Base-by-base conservation (phyloP, 2,888 invertebrate genomes). In the Drosophila bunnanda region DNA sequence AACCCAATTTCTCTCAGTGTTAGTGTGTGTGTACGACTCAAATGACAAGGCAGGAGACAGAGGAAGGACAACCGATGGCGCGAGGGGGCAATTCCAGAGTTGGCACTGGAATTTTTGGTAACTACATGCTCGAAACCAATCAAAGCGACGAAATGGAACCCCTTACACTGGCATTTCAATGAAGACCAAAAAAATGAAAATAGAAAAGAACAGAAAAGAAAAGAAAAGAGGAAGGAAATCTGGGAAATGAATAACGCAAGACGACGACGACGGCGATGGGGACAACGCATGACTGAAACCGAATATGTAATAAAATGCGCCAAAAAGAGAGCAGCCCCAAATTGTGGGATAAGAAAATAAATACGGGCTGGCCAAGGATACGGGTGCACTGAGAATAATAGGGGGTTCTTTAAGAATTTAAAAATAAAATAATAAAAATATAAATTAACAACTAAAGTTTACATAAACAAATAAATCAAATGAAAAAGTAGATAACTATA, bases 181-280 rank as follows among this genome's bases (percentile, higher is more conserved):
- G 77, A 77, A 57, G 66, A 59, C 61, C 64, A 8, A 50, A 50
- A 41, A 56, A 46, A 30, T 30, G 28, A 10, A n/a, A 22, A 46
- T 25, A 32, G 15, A 34, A 30, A 32, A 13, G 2, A 12, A 10
- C 10, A 13, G 13, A 34, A 28, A 28, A 12, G 25, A 44, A 20
- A 43, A 55, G 17, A 55, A 22, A 30, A 25, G 39, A n/a, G n/a
- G 9, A 41, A 13, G 32, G 17, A 60, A 22, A 46, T 70, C 75
- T 77, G 79, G 79, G 75, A 83, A 83, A 83, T 84, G 84, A 79
- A 87, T 79, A 84, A 79, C 86, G 81, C 78, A 86, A 78, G 44
- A 77, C 77, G 69, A 73, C 70, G 39, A 30, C 34, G 50, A 25
- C 20, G 43, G 1, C 43, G 43, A 46, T 30, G 52, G 44, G 66